These are phyloP conservation scores for Smittia aterrima DNA, from an alignment of 2,888 invertebrate species.

Conservation along the genomic window DNA sequence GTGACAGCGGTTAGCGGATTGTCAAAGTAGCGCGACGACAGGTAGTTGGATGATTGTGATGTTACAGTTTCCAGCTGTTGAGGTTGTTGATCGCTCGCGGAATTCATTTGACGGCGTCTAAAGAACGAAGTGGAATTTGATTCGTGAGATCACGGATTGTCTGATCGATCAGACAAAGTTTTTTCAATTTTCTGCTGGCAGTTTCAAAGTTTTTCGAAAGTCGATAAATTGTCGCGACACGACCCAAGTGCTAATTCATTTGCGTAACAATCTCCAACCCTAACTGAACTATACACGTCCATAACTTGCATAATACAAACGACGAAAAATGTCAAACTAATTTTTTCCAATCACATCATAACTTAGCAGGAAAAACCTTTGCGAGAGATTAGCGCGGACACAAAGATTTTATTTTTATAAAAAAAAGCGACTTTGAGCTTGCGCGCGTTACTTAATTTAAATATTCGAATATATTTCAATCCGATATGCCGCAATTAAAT, in stretches of 20 bases:
- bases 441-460: conserved; percentile 16
- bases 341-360: conserved; percentile 3
- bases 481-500: conserved; percentile 20
- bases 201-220: background rate
- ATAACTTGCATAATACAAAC: background rate
- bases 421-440: background rate
- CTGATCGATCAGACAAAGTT: too few relatives aligned
- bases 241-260: background rate
- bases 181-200: too few relatives aligned
- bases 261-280: background rate
- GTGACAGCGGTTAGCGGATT: conserved; percentile 65
- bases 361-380: conserved; percentile 5
- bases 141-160: background rate
- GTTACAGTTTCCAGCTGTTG: conserved; percentile 41
- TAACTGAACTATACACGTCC: background rate
- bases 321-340: conserved; percentile 9
- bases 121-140: background rate
- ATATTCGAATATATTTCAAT: conserved; percentile 16
- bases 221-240: conserved; percentile 1
- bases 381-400: background rate
- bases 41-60: conserved; percentile 46
- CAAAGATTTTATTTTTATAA: background rate
- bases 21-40: conserved; percentile 47
- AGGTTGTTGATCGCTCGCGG: conserved; percentile 2
- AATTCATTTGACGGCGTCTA: conserved; percentile 28